Conservation (phyloP, 2,888 invertebrate species). For the Caradrina kadenii region DNA sequence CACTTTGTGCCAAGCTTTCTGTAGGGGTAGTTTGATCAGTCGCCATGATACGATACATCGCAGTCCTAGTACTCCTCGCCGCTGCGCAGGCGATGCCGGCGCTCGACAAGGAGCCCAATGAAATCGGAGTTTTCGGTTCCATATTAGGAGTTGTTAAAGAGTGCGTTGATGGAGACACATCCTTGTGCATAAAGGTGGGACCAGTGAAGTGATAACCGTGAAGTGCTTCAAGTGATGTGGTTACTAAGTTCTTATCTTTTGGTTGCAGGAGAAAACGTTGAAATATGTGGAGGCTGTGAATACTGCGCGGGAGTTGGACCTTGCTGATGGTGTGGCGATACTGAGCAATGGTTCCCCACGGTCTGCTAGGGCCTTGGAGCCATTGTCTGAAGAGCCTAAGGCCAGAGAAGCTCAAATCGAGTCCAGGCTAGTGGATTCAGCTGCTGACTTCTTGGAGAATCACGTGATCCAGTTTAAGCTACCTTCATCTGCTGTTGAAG, state of each 20-base stretch:
- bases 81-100: slow-evolving; percentile 87
- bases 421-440: slow-evolving; percentile 93
- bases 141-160: slow-evolving; percentile 93
- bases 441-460: slow-evolving; percentile 94
- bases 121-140: slow-evolving; percentile 80
- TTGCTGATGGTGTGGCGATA: slow-evolving; percentile 91
- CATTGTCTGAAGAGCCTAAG: slow-evolving; percentile 93
- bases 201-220: slow-evolving; percentile 68
- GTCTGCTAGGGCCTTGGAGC: slow-evolving; percentile 91
- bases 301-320: slow-evolving; percentile 89
- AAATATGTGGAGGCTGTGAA: slow-evolving; percentile 92
- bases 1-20: slow-evolving; percentile 86
- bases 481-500: slow-evolving; percentile 93
- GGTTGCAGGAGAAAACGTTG: slow-evolving; percentile 93
- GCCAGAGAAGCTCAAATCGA: slow-evolving; percentile 94
- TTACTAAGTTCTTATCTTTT: slow-evolving; percentile 78
- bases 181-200: slow-evolving; percentile 93
- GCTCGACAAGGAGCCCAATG: slow-evolving; percentile 89
- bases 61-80: slow-evolving; percentile 89
- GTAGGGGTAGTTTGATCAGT: slow-evolving; percentile 81
- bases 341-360: slow-evolving; percentile 88
- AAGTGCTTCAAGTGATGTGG: slow-evolving; percentile 69
- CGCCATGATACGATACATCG: slow-evolving; percentile 86
- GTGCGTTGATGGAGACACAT: slow-evolving; percentile 93
- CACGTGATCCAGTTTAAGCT: slow-evolving; percentile 95